Percentiles rank a stretch among this genome's conserved stretches.
phyloP scores from a whole-genome alignment of 2,113 vertebrate genomes.

The Tachuris rubrigastra region DNA sequence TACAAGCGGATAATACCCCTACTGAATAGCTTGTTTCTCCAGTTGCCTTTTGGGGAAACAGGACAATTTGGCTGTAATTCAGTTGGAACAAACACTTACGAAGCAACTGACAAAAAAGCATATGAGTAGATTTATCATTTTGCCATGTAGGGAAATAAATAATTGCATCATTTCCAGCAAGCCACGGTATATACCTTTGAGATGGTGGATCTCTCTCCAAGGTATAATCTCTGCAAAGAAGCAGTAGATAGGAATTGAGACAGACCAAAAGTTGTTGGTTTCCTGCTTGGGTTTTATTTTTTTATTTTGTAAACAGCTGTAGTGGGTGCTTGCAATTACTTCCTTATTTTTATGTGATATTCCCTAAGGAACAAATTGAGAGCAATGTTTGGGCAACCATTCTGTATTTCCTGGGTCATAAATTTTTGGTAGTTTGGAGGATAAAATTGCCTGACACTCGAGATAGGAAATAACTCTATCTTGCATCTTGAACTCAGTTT shows the following conservation, averaged over 20 bases:
- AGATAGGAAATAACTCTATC: not conserved
- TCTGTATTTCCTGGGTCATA: not conserved
- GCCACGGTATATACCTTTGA: not conserved
- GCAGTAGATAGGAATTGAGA: not conserved
- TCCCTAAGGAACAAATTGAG: not conserved
- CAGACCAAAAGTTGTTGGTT: not conserved
- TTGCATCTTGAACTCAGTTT: not conserved
- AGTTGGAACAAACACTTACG: constrained; percentile 23
- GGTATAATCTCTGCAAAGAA: not conserved
- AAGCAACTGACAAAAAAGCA: not conserved
- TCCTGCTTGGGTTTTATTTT: not conserved
- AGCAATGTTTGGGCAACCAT: not conserved
- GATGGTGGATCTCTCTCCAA: not conserved
- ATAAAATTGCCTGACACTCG: not conserved
- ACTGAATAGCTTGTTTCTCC: not conserved
- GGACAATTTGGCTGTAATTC: not conserved
- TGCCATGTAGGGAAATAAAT: not conserved
- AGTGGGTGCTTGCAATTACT: not conserved
- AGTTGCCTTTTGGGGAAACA: not conserved
- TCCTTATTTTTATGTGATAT: not conserved
- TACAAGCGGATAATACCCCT: not conserved
- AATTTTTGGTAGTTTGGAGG: not conserved
- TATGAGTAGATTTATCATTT: constrained; percentile 12
- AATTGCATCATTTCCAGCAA: not conserved
- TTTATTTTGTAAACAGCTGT: not conserved